A percentile compares a stretch with the other conserved stretches of the same genome.
Conservation (phyloP, 2,888 invertebrate species). For the Pachydiplax longipennis region DNA sequence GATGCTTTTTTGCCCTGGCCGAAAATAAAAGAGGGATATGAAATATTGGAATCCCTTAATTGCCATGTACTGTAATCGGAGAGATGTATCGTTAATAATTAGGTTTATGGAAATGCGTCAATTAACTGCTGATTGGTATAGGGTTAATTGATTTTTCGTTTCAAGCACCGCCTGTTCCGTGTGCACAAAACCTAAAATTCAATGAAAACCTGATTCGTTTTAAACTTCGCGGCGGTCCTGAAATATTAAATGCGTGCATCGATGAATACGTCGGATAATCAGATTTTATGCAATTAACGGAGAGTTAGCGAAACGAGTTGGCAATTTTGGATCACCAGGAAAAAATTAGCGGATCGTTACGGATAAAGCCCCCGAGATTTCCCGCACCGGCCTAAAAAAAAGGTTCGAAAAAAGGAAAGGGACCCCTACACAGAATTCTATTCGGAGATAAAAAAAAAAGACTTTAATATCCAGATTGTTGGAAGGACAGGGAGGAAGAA, state of each 20-base stretch:
- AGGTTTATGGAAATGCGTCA: background rate
- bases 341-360: background rate
- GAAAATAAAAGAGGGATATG: background rate
- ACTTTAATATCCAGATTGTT: background rate
- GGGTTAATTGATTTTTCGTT: background rate
- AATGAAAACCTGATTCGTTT: background rate
- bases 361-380: background rate
- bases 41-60: background rate
- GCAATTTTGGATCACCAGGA: background rate
- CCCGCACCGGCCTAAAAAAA: background rate
- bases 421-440: background rate
- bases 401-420: background rate
- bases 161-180: background rate
- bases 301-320: background rate
- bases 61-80: background rate
- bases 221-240: background rate
- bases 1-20: no score
- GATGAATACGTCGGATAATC: background rate
- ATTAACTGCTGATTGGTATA: background rate
- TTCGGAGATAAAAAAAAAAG: background rate
- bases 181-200: background rate
- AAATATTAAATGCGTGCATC: background rate
- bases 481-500: background rate
- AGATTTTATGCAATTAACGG: background rate
- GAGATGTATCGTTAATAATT: slow-evolving; percentile 1